Conservation (phyloP, 2,797 vertebrate species). For the Notolepis coatsorum region DNA sequence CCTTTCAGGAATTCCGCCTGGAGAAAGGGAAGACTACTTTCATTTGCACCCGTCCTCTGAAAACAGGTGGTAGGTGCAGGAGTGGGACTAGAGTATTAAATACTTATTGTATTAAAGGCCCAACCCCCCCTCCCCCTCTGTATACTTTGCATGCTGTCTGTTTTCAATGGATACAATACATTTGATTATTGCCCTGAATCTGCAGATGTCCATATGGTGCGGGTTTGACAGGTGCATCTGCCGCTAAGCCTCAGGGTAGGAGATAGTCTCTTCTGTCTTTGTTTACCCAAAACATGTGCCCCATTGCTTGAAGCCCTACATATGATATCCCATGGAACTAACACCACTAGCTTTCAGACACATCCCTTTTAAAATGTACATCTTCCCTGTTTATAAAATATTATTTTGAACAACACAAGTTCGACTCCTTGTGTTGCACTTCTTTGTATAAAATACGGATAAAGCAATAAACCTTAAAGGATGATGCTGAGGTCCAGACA, state of each 20-base stretch:
- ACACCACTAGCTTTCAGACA: no score
- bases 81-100: not conserved
- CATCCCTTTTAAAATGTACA: not conserved
- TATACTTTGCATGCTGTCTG: constrained; percentile 20
- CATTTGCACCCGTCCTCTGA: constrained; percentile 46
- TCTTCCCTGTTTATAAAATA: no score
- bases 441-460: not conserved
- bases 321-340: not conserved
- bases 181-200: constrained; percentile 34
- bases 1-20: constrained; percentile 48
- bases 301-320: constrained; percentile 39
- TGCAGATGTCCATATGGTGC: constrained; percentile 51
- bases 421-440: not conserved
- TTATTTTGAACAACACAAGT: no score
- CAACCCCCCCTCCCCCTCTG: not conserved
- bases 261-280: constrained; percentile 61
- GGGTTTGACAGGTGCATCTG: constrained; percentile 75
- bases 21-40: constrained; percentile 58
- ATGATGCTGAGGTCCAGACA: not conserved
- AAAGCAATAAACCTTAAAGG: not conserved
- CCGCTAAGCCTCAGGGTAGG: constrained; percentile 61
- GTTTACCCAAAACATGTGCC: constrained; percentile 76
- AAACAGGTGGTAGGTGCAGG: constrained; percentile 52
- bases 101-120: not conserved
- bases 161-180: constrained; percentile 43